phyloP scores from a whole-genome alignment of 2,888 invertebrate species.

The Morinoia aosen region DNA sequence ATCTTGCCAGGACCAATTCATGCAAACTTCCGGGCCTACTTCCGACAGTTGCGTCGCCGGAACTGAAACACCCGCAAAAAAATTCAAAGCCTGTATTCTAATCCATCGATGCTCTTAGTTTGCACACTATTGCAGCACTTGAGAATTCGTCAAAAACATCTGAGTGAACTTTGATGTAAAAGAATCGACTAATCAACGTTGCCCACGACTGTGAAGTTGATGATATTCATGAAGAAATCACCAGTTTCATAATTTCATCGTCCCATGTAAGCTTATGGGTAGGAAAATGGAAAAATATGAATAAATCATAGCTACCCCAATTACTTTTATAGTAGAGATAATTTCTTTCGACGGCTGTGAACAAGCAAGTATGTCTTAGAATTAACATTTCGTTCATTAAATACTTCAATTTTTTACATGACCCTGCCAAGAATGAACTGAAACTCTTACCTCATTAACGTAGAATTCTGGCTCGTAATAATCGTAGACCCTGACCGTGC shows the following conservation, averaged over 20 bases:
- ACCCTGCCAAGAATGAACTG: neutral
- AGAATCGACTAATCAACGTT: neutral
- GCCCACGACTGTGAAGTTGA: neutral
- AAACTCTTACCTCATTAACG: neutral
- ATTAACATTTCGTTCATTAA: neutral
- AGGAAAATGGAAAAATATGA: neutral
- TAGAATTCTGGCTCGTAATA: slow-evolving; percentile 44
- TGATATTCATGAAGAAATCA: neutral
- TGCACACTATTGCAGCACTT: neutral
- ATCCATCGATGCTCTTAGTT: neutral
- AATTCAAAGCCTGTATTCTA: neutral
- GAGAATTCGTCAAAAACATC: neutral
- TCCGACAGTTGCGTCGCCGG: neutral
- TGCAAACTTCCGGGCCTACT: no score
- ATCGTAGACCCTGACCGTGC: slow-evolving; percentile 68
- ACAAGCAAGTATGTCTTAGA: no score
- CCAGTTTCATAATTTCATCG: neutral
- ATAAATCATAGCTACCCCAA: neutral
- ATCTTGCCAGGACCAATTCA: neutral
- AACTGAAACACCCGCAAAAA: neutral
- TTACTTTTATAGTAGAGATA: neutral
- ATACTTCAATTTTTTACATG: neutral
- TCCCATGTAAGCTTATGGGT: neutral
- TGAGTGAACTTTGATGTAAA: neutral
- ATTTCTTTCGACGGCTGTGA: no score